These are phyloP conservation scores for Sinotaia quadrata DNA, from an alignment of 2,888 invertebrate species.

Conservation along the genomic window DNA sequence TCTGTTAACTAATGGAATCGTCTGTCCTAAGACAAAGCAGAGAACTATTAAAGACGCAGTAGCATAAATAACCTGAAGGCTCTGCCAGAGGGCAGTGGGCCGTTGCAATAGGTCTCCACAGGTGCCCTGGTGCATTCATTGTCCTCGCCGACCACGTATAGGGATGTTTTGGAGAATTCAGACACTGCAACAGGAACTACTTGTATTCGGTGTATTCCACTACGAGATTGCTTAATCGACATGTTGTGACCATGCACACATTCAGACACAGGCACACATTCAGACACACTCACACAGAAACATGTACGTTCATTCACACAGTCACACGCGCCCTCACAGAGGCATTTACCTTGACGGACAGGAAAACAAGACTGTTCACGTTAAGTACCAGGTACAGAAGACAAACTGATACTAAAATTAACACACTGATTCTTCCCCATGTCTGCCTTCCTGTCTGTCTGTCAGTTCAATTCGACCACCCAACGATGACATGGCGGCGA, in stretches of 20 bases:
- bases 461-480: not conserved
- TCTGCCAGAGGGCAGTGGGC: conserved; percentile 30
- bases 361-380: too few relatives aligned
- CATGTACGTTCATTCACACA: not conserved
- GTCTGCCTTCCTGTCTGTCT: not conserved
- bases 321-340: conserved; percentile 1
- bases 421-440: too few relatives aligned
- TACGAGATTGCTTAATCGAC: not conserved
- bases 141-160: conserved; percentile 28
- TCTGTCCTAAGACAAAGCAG: too few relatives aligned
- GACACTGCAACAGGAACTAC: not conserved
- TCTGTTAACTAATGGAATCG: too few relatives aligned
- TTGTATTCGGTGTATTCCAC: not conserved
- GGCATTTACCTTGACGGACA: too few relatives aligned
- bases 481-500: not conserved
- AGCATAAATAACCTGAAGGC: conserved; percentile 32
- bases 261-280: not conserved
- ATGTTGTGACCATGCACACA: not conserved
- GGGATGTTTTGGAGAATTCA: too few relatives aligned
- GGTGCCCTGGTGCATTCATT: conserved; percentile 10
- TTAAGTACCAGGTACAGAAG: too few relatives aligned
- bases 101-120: conserved; percentile 27
- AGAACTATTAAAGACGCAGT: too few relatives aligned
- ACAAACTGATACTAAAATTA: too few relatives aligned
- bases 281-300: not conserved